phyloP scores from a whole-genome alignment of 2,797 vertebrate species.

The Chelmon rostratus region DNA sequence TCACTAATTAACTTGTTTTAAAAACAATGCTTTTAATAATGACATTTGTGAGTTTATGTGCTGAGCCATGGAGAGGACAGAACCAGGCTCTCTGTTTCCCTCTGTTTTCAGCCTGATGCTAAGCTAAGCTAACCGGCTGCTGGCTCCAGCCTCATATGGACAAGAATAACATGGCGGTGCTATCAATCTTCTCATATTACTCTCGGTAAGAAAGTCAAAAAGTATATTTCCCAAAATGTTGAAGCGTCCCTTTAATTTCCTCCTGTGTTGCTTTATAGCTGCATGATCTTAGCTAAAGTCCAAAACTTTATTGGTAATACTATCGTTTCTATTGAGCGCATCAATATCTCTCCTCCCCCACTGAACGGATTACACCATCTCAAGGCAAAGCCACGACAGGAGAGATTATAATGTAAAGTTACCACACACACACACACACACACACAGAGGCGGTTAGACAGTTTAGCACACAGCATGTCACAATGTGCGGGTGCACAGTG shows the following conservation, averaged over 20 bases:
- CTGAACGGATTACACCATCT: slow-evolving; percentile 39
- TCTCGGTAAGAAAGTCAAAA: no score
- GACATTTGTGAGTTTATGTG: no score
- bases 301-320: slow-evolving; percentile 55
- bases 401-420: slow-evolving; percentile 50
- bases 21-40: no score
- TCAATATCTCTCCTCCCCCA: slow-evolving; percentile 21
- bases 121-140: neutral
- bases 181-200: no score
- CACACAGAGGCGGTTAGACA: slow-evolving; percentile 12
- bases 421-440: slow-evolving; percentile 24
- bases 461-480: slow-evolving; percentile 46
- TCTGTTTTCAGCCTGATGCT: neutral
- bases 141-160: neutral
- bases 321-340: slow-evolving; percentile 35
- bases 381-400: slow-evolving; percentile 18
- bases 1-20: neutral
- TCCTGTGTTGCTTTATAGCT: neutral
- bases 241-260: neutral
- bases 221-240: neutral
- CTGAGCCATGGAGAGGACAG: no score
- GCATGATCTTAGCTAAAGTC: neutral
- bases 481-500: slow-evolving; percentile 45
- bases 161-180: neutral
- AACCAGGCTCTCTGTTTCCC: no score